Conservation (phyloP, 64 coral and sea anemone genomes). For the Stichodactyla mertensii region DNA sequence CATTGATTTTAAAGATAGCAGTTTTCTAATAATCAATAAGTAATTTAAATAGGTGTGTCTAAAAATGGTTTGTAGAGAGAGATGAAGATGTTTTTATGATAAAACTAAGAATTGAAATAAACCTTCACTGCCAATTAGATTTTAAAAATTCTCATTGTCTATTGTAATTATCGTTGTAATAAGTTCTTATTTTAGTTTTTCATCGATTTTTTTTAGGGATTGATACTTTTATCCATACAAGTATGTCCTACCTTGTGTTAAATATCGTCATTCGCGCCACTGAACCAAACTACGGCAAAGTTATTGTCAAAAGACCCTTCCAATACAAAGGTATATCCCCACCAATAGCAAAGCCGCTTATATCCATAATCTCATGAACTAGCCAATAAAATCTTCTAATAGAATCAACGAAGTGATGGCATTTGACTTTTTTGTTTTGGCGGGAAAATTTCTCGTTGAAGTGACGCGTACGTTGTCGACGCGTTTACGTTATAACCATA, state of each 20-base stretch:
- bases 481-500: background rate
- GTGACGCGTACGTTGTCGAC: background rate
- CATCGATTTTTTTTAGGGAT: slow-evolving; percentile 20
- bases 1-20: too few relatives aligned
- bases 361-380: background rate
- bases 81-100: too few relatives aligned
- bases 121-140: too few relatives aligned
- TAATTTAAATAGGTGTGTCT: too few relatives aligned
- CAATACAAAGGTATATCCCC: slow-evolving; percentile 44
- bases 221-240: slow-evolving; percentile 50
- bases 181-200: background rate
- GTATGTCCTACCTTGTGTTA: slow-evolving; percentile 40
- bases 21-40: too few relatives aligned
- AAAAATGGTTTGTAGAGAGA: too few relatives aligned
- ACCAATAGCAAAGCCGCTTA: slow-evolving; percentile 1
- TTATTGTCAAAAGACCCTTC: slow-evolving; percentile 40
- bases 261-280: slow-evolving; percentile 50
- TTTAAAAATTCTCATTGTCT: too few relatives aligned
- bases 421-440: background rate
- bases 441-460: background rate
- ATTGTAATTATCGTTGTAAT: background rate
- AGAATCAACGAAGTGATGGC: background rate
- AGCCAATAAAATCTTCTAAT: background rate
- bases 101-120: too few relatives aligned
- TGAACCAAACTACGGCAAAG: slow-evolving; percentile 41